These are phyloP conservation scores for Drosophila flavopinicola DNA, from an alignment of 2,888 invertebrate species.

Conservation along the genomic window DNA sequence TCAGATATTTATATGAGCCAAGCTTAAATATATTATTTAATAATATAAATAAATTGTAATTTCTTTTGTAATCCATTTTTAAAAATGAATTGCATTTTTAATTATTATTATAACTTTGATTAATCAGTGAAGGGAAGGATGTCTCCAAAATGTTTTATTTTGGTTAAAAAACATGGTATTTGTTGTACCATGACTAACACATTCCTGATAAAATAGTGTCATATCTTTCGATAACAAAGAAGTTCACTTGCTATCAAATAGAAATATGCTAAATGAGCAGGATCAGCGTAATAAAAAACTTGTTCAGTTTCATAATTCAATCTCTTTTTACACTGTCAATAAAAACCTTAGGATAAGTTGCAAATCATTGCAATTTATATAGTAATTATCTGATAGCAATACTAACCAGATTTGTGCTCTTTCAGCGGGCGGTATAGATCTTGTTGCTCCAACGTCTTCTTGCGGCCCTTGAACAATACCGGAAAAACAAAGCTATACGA, in stretches of 20 bases:
- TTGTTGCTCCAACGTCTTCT: conserved; percentile 88
- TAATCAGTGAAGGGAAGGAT: too few relatives aligned
- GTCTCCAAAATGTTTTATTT: too few relatives aligned
- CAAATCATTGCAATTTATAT: neutral
- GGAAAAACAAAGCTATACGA: conserved; percentile 89
- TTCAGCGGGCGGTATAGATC: conserved; percentile 90
- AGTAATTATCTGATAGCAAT: neutral
- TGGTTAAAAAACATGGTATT: neutral
- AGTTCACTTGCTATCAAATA: neutral
- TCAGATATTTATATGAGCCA: too few relatives aligned
- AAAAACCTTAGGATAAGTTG: conserved; percentile 80
- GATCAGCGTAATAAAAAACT: neutral
- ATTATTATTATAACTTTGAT: too few relatives aligned
- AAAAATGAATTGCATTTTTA: too few relatives aligned
- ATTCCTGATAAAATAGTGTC: neutral
- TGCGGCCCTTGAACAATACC: conserved; percentile 90
- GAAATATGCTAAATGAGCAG: neutral
- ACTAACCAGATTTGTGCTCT: conserved; percentile 88
- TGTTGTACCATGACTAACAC: neutral
- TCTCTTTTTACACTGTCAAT: conserved; percentile 85
- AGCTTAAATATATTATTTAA: too few relatives aligned
- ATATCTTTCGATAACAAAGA: conserved; percentile 1
- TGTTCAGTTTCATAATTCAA: neutral
- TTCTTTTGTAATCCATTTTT: too few relatives aligned
- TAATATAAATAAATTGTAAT: too few relatives aligned